Percentiles rank a stretch among this genome's conserved stretches.
These are phyloP conservation scores for Molossus molossus DNA, from an alignment of 2,797 vertebrate genomes.

Conservation along the genomic window DNA sequence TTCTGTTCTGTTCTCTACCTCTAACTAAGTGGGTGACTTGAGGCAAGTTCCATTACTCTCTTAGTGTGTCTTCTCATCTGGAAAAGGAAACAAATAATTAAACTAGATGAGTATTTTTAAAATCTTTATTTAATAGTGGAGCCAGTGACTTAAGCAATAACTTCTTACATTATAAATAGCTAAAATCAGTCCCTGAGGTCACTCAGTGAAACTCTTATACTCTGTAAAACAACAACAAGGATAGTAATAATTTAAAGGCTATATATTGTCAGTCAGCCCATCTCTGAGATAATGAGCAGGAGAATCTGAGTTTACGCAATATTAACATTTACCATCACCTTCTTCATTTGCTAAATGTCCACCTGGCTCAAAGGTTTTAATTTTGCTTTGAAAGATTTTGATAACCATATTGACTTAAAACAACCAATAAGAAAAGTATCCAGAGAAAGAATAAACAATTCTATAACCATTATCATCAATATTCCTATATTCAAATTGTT, in stretches of 20 bases:
- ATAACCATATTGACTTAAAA: constrained; percentile 81
- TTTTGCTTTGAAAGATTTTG: constrained; percentile 79
- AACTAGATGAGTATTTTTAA: no score
- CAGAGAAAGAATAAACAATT: constrained; percentile 73
- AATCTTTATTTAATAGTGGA: no score
- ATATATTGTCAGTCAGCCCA: constrained; percentile 9
- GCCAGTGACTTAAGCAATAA: no score
- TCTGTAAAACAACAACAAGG: no score
- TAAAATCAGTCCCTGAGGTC: no score
- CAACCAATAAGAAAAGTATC: constrained; percentile 76
- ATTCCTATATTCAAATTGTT: constrained; percentile 75
- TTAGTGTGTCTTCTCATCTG: no score
- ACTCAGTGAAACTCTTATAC: no score
- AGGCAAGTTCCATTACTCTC: no score
- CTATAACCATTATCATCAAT: constrained; percentile 80
- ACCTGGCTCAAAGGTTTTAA: constrained; percentile 80
- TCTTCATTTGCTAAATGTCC: constrained; percentile 76
- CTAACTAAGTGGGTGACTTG: no score
- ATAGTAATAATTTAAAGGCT: neutral
- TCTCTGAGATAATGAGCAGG: constrained; percentile 46
- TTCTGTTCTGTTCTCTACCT: no score
- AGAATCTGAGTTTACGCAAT: constrained; percentile 66
- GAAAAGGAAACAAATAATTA: no score
- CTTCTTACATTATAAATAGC: no score
- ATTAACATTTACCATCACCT: constrained; percentile 75